Percentiles rank a stretch among this genome's conserved stretches.
Evolutionary conservation across 2,113 vertebrate species (phyloP).

Genomic region (Synodontis membranacea): DNA sequence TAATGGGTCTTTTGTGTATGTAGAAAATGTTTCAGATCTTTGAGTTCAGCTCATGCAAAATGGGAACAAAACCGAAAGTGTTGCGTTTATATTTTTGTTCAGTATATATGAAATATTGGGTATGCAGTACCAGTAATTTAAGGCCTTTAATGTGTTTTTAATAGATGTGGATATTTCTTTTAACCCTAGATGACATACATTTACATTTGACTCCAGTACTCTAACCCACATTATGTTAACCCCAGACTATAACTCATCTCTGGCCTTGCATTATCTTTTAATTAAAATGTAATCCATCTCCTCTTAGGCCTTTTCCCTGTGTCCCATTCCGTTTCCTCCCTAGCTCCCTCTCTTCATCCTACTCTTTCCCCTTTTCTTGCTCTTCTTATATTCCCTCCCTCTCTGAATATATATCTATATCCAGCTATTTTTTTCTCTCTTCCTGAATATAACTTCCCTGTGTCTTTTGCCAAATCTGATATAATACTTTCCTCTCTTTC

Average conservation of each 20-base stretch:
- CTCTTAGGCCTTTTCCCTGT: slow-evolving; percentile 21
- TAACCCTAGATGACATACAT: neutral
- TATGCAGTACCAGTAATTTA: neutral
- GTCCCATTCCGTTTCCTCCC: slow-evolving; percentile 1
- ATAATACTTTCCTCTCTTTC: slow-evolving; percentile 40
- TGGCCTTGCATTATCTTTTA: slow-evolving; percentile 30
- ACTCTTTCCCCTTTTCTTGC: slow-evolving; percentile 1
- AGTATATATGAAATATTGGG: neutral
- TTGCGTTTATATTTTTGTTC: no score
- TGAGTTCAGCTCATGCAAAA: no score
- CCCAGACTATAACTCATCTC: slow-evolving; percentile 23
- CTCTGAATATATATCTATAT: slow-evolving; percentile 28
- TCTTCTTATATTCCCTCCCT: slow-evolving; percentile 11
- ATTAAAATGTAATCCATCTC: slow-evolving; percentile 54
- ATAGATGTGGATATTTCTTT: neutral
- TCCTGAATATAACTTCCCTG: neutral
- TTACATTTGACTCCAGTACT: neutral
- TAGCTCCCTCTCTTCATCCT: slow-evolving; percentile 12
- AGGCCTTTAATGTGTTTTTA: neutral
- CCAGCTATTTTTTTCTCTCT: slow-evolving; percentile 34
- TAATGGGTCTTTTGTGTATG: no score
- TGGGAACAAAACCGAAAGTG: no score
- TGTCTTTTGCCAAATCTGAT: slow-evolving; percentile 28
- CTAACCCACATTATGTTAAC: slow-evolving; percentile 28
- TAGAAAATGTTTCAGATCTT: no score